These are phyloP conservation scores for Anthoscopus minutus DNA, from an alignment of 2,113 vertebrate genomes.

Conservation along the genomic window DNA sequence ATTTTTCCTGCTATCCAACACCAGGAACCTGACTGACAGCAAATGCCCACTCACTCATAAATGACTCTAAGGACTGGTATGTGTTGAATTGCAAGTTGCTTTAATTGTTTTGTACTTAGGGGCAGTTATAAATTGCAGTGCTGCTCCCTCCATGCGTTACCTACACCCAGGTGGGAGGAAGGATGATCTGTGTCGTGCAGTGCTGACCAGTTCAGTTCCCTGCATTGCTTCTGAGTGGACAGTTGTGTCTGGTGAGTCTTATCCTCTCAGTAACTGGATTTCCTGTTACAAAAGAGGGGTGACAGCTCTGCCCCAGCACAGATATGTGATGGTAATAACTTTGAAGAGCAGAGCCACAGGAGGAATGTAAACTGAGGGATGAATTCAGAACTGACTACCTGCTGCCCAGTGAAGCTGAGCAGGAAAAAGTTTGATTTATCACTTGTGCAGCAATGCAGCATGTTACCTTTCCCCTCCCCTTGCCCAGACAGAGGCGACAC, in stretches of 20 bases:
- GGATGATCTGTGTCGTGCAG: neutral
- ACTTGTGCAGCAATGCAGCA: neutral
- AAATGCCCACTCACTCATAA: neutral
- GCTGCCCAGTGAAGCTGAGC: neutral
- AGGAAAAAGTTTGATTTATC: neutral
- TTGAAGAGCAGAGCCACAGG: neutral
- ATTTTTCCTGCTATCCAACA: neutral
- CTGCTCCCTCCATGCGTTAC: neutral
- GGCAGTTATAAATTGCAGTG: neutral
- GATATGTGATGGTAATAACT: neutral
- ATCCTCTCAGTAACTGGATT: neutral
- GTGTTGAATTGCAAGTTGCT: neutral
- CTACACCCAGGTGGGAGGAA: neutral
- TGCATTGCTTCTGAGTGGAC: neutral
- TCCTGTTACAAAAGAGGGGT: neutral
- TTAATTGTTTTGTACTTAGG: neutral
- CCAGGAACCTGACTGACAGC: neutral
- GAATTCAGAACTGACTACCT: neutral
- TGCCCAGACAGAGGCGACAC: neutral
- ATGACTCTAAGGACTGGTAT: neutral
- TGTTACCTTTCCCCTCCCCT: rapidly evolving
- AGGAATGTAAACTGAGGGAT: neutral
- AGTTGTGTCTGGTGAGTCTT: neutral
- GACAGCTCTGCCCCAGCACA: neutral
- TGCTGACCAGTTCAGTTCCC: neutral